Conservation (phyloP, 2,113 vertebrate genomes). For the Pachycephala philippinensis region DNA sequence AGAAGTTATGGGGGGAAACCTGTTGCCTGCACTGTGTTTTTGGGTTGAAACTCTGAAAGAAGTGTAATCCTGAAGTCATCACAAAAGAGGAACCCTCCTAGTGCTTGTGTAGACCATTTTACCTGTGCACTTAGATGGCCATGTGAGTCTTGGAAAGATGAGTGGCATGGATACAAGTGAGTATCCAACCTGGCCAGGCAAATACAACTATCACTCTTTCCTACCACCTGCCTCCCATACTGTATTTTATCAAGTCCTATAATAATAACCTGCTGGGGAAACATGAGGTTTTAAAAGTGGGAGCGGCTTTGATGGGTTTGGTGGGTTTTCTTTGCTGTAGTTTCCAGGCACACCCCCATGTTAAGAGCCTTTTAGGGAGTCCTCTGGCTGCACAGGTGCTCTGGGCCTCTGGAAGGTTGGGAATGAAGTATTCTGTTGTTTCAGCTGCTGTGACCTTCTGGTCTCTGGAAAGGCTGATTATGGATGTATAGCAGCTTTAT, state of each 20-base stretch:
- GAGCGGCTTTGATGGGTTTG: neutral
- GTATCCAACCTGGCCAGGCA: neutral
- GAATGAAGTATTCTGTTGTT: slow-evolving; percentile 59
- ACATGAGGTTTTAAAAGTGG: neutral
- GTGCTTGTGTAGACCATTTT: neutral
- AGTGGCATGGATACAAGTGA: neutral
- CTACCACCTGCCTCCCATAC: neutral
- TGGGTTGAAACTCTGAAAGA: neutral
- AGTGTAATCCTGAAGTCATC: neutral
- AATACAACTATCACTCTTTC: neutral
- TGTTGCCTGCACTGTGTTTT: neutral
- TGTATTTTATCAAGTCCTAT: neutral
- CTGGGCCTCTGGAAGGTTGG: neutral
- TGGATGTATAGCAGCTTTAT: slow-evolving; percentile 45
- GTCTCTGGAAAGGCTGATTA: slow-evolving; percentile 43
- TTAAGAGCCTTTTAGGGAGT: neutral
- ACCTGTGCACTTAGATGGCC: neutral
- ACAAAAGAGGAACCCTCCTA: neutral
- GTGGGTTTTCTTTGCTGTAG: neutral
- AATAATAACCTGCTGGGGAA: neutral
- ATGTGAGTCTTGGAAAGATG: neutral
- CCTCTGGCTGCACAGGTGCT: slow-evolving; percentile 10
- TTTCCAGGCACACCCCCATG: neutral
- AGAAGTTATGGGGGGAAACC: neutral
- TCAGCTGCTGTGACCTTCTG: slow-evolving; percentile 61